Evolutionary conservation across 2,797 vertebrate genomes (phyloP).

Genomic region (Coranthus polyacanthus): DNA sequence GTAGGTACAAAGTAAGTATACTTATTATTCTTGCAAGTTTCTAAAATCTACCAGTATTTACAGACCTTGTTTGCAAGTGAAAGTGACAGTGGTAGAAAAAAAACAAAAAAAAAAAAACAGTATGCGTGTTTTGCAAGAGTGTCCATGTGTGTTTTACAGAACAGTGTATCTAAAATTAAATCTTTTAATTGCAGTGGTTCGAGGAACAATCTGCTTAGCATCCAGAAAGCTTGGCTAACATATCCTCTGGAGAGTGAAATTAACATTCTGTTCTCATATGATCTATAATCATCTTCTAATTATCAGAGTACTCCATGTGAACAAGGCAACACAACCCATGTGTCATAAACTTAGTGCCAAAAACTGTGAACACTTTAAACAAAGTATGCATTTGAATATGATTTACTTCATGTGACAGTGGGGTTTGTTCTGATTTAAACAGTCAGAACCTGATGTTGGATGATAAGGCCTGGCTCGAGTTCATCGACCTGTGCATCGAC

Average conservation of each 20-base stretch:
- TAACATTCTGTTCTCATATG: conserved; percentile 20
- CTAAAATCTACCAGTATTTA: too few relatives aligned
- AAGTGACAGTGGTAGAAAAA: too few relatives aligned
- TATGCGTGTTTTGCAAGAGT: not conserved
- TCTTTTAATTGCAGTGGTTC: conserved; percentile 60
- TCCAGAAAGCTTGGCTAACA: not conserved
- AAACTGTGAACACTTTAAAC: not conserved
- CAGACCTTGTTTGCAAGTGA: too few relatives aligned
- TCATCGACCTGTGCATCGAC: too few relatives aligned
- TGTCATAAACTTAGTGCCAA: not conserved
- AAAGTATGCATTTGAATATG: too few relatives aligned
- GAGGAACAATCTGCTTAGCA: conserved; percentile 36
- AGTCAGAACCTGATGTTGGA: too few relatives aligned
- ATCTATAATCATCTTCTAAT: conserved; percentile 38
- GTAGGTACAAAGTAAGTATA: too few relatives aligned
- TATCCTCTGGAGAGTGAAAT: conserved; percentile 28
- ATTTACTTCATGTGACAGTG: too few relatives aligned
- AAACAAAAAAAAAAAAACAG: too few relatives aligned
- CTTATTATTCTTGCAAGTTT: too few relatives aligned
- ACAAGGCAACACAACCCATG: not conserved
- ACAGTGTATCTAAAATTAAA: conserved; percentile 64
- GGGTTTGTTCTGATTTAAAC: too few relatives aligned
- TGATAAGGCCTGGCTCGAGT: too few relatives aligned
- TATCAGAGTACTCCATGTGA: conserved; percentile 16
- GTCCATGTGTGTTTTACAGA: not conserved